A percentile compares a stretch with the other conserved stretches of the same genome.
phyloP scores from a whole-genome alignment of 1,140 invertebrate genomes.

The Sinonovacula constricta region DNA sequence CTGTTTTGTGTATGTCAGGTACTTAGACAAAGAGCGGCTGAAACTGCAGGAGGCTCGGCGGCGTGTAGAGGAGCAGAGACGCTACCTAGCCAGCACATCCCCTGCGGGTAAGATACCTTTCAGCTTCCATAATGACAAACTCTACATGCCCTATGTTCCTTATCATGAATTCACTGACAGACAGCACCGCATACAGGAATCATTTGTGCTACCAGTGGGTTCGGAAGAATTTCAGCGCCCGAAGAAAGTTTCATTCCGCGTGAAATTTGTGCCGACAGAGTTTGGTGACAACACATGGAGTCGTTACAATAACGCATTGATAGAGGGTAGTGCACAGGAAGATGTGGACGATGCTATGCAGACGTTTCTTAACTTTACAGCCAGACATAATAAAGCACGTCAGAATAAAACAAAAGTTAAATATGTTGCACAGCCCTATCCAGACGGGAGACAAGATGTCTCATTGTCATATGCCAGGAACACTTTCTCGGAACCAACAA shows the following conservation, averaged over 20 bases:
- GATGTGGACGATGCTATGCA: slow-evolving; percentile 33
- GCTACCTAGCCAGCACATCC: slow-evolving; percentile 1
- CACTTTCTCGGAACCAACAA: too few relatives aligned
- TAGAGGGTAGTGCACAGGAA: neutral
- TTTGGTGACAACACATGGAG: slow-evolving; percentile 5
- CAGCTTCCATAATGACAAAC: slow-evolving; percentile 39
- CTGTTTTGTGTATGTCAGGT: too few relatives aligned
- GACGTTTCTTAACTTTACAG: slow-evolving; percentile 33
- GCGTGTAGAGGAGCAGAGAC: slow-evolving; percentile 33
- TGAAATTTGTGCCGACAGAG: slow-evolving; percentile 29
- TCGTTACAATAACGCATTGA: slow-evolving; percentile 4
- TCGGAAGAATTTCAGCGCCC: neutral
- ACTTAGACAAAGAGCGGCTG: slow-evolving; percentile 38
- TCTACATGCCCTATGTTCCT: slow-evolving; percentile 23
- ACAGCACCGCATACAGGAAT: slow-evolving; percentile 14
- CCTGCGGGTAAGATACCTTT: slow-evolving; percentile 30
- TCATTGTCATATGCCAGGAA: too few relatives aligned
- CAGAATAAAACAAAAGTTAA: neutral
- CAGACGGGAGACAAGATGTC: too few relatives aligned
- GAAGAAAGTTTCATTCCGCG: slow-evolving; percentile 16
- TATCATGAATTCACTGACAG: slow-evolving; percentile 21
- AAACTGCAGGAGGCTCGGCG: slow-evolving; percentile 35
- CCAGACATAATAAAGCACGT: neutral
- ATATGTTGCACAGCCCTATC: slow-evolving; percentile 11
- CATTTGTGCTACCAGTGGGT: slow-evolving; percentile 22